phyloP scores from a whole-genome alignment of 1,140 invertebrate species.

The Anagrus nilaparvatae region DNA sequence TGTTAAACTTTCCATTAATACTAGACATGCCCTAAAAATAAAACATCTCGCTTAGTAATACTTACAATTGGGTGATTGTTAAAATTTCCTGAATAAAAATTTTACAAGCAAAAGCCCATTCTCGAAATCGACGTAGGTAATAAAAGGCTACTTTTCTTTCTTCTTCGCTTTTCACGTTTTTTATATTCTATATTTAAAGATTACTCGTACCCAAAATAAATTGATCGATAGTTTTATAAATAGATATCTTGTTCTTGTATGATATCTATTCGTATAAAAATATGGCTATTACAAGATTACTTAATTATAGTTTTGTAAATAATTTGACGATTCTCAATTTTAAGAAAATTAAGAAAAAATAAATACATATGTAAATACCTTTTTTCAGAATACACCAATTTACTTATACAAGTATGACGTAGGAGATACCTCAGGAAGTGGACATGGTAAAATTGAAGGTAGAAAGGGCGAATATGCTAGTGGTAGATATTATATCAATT shows the following conservation, averaged over 20 bases:
- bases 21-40: slow-evolving; percentile 7
- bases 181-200: no score
- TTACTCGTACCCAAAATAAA: no score
- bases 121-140: no score
- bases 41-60: not conserved
- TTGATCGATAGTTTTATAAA: no score
- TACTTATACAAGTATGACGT: slow-evolving; percentile 45
- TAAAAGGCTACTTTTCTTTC: no score
- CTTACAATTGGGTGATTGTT: not conserved
- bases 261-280: no score
- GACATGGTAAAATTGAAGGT: slow-evolving; percentile 47
- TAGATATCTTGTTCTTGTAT: no score
- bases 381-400: slow-evolving; percentile 37
- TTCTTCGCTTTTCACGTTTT: no score
- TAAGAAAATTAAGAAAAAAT: no score
- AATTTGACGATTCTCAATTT: no score
- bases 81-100: slow-evolving; percentile 1
- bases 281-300: no score
- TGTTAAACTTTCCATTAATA: slow-evolving; percentile 11
- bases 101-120: slow-evolving; percentile 1
- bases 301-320: no score
- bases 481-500: slow-evolving; percentile 40
- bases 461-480: slow-evolving; percentile 43
- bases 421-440: slow-evolving; percentile 30
- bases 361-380: not conserved